These are phyloP conservation scores for Philopotamus ludificatus DNA, from an alignment of 1,140 invertebrate genomes.

Conservation along the genomic window DNA sequence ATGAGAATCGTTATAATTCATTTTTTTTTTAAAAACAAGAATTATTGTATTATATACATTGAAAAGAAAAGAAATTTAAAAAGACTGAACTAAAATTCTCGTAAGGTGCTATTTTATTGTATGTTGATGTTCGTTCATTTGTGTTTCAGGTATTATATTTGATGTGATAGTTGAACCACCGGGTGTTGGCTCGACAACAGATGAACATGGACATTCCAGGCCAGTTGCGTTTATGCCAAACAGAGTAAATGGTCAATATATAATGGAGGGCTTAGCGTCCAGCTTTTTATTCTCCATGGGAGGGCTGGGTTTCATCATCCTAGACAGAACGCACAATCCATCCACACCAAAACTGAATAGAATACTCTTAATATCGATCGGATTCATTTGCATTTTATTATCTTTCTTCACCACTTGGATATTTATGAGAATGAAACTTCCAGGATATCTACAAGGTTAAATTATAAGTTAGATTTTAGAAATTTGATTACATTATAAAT, in stretches of 20 bases:
- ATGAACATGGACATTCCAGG: constrained; percentile 92
- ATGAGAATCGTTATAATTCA: no score
- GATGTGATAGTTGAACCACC: constrained; percentile 98
- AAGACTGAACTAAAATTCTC: not conserved
- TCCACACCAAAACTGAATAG: constrained; percentile 90
- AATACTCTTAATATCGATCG: constrained; percentile 87
- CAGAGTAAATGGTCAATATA: constrained; percentile 97
- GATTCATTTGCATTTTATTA: constrained; percentile 89
- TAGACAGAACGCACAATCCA: constrained; percentile 92
- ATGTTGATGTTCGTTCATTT: no score
- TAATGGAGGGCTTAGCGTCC: constrained; percentile 96
- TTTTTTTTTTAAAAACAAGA: no score
- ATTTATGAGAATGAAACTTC: constrained; percentile 99
- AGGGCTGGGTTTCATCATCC: constrained; percentile 92
- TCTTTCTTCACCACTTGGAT: constrained; percentile 97
- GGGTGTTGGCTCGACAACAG: constrained; percentile 94
- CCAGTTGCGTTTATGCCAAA: constrained; percentile 99
- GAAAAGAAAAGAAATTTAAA: not conserved
- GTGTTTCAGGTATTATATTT: constrained; percentile 88
- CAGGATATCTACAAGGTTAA: constrained; percentile 68
- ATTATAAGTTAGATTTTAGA: not conserved
- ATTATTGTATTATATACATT: not conserved
- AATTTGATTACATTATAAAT: no score
- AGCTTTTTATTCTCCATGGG: constrained; percentile 96
- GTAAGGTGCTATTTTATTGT: not conserved